Conservation (phyloP, 2,888 invertebrate genomes). For the Azorinus chamasolen region DNA sequence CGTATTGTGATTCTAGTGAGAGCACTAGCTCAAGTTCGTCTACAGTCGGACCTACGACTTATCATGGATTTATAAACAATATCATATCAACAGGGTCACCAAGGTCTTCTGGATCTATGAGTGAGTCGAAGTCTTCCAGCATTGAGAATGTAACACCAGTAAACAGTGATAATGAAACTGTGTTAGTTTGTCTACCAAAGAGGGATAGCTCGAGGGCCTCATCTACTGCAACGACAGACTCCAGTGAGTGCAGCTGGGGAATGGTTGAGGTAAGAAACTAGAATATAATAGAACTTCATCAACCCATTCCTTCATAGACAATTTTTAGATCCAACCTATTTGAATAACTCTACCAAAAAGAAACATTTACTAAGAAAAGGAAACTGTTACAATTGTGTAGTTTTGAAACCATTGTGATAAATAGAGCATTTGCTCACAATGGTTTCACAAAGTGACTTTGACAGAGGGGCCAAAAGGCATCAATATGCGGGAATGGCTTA, state of each 20-base stretch:
- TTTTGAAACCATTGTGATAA: too few relatives aligned
- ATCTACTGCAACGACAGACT: slow-evolving; percentile 72
- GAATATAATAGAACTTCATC: too few relatives aligned
- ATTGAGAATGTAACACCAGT: slow-evolving; percentile 77
- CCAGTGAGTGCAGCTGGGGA: slow-evolving; percentile 74
- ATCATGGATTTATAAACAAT: slow-evolving; percentile 44
- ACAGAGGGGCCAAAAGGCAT: too few relatives aligned
- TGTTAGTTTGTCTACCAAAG: slow-evolving; percentile 24
- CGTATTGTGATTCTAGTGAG: slow-evolving; percentile 49
- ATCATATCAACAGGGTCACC: slow-evolving; percentile 48
- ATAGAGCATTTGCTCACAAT: too few relatives aligned
- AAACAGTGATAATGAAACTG: slow-evolving; percentile 77
- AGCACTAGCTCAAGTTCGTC: slow-evolving; percentile 45
- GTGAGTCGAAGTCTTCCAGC: slow-evolving; percentile 69
- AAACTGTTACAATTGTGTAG: too few relatives aligned
- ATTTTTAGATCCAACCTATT: too few relatives aligned
- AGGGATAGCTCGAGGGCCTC: slow-evolving; percentile 51
- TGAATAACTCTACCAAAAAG: too few relatives aligned
- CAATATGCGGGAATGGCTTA: too few relatives aligned
- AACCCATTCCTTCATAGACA: too few relatives aligned
- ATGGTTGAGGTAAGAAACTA: slow-evolving; percentile 67
- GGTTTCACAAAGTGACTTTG: too few relatives aligned
- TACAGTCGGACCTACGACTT: slow-evolving; percentile 34
- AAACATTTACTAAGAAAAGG: too few relatives aligned
- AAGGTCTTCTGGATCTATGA: slow-evolving; percentile 54